A percentile compares a stretch with the other conserved stretches of the same genome.
Evolutionary conservation across 2,797 vertebrate genomes (phyloP).

Genomic region (Girardinus metallicus): DNA sequence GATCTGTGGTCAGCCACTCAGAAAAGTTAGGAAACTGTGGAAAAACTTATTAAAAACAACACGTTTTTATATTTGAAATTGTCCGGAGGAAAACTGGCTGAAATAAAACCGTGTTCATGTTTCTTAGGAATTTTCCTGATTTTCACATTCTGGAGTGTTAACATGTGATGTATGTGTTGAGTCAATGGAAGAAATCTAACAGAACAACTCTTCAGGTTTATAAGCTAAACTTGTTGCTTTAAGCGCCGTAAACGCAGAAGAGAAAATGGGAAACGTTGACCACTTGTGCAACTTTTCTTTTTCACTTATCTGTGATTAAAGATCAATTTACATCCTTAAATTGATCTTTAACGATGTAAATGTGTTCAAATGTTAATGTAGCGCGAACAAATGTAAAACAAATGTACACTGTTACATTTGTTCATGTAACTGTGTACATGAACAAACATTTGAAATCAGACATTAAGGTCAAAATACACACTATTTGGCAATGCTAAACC

Average conservation of each 20-base stretch:
- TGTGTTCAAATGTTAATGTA: no score
- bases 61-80: background rate
- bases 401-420: no score
- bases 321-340: no score
- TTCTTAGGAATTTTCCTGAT: background rate
- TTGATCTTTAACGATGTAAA: no score
- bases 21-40: background rate
- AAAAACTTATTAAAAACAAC: background rate
- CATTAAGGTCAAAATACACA: background rate
- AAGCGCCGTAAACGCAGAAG: background rate
- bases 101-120: background rate
- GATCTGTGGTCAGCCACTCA: background rate
- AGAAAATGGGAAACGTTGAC: background rate
- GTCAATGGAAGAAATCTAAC: background rate
- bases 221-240: background rate
- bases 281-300: background rate
- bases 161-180: background rate
- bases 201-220: background rate
- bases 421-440: background rate
- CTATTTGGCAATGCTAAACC: background rate
- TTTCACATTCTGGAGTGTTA: background rate
- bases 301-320: no score
- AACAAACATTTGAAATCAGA: background rate
- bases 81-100: background rate
- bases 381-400: no score